Base-by-base conservation (phyloP, 2,888 invertebrate species). In the Tachystola acroxantha region DNA sequence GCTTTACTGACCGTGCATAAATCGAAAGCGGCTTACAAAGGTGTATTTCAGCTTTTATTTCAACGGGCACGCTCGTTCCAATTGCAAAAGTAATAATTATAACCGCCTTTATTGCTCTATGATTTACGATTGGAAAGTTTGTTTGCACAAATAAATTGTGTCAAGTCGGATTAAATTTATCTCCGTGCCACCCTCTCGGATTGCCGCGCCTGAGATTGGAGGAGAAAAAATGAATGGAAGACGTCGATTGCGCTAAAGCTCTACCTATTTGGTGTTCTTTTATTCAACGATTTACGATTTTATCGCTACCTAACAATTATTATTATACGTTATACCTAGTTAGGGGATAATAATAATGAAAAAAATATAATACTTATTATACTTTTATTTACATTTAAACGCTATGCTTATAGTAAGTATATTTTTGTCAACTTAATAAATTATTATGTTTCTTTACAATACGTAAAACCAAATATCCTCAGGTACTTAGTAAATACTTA, bases 11-110 rank as follows among this genome's bases (percentile, higher is more conserved):
- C 52, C 42, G 54, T 51, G 57, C 64, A 64, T 64, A 66, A 67
- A 70, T 70, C 63, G 65, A 63, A 69, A 69, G 64, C 65, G 50
- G 69, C 68, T 66, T 65, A 67, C 61, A 66, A 57, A 63, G 58
- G 57, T 57, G 61, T 57, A 55, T 61, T 59, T 57, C 57, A 61
- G 64, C 60, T 63, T 64, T 60, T 64, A 64, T 66, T 64, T 61
- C 52, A 55, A 47, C 45, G 39, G 42, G 45, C 46, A 37, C 40
- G 44, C 39, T 46, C 37, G 42, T 40, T 40, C 44, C 29, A 43
- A 48, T 46, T 42, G 36, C 42, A 45, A 48, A 50, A 44, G 42
- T 50, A 42, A 39, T 47, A 48, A 54, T 57, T 53, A 53, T 40
- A 44, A 38, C 37, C 37, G 40, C 53, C 45, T 51, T 44, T 42